Percentiles rank a stretch among this genome's conserved stretches.
phyloP scores from a whole-genome alignment of 92 coral and sea anemone species.

The Porites cylindrica region DNA sequence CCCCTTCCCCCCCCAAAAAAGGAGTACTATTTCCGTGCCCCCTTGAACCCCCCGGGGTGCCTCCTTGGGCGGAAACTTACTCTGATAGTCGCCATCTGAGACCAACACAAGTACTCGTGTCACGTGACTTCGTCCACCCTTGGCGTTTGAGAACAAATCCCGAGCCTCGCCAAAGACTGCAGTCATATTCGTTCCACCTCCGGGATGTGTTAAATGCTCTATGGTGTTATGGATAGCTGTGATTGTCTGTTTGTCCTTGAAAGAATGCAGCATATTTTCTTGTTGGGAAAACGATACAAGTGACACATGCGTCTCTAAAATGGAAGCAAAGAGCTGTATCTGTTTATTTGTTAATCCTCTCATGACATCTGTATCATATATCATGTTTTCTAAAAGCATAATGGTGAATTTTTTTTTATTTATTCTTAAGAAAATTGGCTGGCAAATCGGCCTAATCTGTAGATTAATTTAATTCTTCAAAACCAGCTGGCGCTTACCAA shows the following conservation, averaged over 20 bases:
- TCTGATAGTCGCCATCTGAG: slow-evolving; percentile 31
- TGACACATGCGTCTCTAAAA: slow-evolving; percentile 36
- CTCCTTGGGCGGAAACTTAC: background rate
- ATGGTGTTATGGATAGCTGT: slow-evolving; percentile 14
- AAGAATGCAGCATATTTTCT: background rate
- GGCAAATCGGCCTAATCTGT: too few relatives aligned
- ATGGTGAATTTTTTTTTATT: too few relatives aligned
- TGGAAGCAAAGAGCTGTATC: background rate
- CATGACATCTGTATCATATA: background rate
- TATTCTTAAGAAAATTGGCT: too few relatives aligned
- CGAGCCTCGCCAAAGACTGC: slow-evolving; percentile 25
- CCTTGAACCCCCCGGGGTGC: too few relatives aligned
- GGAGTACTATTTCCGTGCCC: too few relatives aligned
- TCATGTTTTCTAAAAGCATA: too few relatives aligned
- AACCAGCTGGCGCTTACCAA: too few relatives aligned
- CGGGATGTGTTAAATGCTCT: slow-evolving; percentile 16
- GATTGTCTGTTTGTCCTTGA: slow-evolving; percentile 28
- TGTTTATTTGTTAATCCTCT: background rate
- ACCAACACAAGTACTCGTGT: slow-evolving; percentile 36
- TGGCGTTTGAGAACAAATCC: background rate
- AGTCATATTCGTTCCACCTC: slow-evolving; percentile 45
- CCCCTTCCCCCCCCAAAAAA: too few relatives aligned
- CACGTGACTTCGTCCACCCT: slow-evolving; percentile 22
- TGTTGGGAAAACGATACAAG: slow-evolving; percentile 26
- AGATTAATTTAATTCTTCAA: too few relatives aligned